These are phyloP conservation scores for Plebejus argus DNA, from an alignment of 2,888 invertebrate species.

Conservation along the genomic window DNA sequence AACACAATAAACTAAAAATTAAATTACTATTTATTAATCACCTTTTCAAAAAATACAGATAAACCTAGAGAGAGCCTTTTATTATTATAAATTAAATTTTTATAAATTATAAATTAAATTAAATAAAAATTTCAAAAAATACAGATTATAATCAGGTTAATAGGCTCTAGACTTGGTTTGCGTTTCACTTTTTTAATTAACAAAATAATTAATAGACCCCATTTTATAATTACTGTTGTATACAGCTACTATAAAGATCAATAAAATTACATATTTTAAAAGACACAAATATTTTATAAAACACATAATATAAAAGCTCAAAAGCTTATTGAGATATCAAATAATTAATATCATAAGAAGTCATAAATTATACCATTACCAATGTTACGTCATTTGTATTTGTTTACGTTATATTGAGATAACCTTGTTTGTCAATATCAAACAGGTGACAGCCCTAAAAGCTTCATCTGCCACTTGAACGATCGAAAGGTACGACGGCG, in stretches of 20 bases:
- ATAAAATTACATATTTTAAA: no score
- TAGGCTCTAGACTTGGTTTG: no score
- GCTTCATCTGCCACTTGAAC: constrained; percentile 81
- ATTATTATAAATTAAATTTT: no score
- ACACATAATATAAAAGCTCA: neutral
- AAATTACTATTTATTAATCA: no score
- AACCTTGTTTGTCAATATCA: constrained; percentile 40
- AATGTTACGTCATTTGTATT: neutral
- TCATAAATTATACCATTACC: neutral
- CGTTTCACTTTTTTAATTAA: no score
- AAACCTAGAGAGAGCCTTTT: no score
- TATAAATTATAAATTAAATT: no score
- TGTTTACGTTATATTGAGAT: constrained; percentile 33
- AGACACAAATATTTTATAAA: neutral
- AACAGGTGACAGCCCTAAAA: constrained; percentile 74
- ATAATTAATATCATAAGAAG: neutral
- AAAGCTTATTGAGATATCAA: neutral
- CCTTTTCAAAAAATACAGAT: no score
- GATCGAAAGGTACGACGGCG: constrained; percentile 78
- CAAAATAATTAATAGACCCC: no score
- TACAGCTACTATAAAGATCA: neutral
- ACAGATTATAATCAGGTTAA: no score
- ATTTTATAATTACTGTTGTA: neutral
- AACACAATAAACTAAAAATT: no score
- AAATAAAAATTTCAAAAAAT: no score